These are phyloP conservation scores for Lordiphosa fenestrarum DNA, from an alignment of 2,888 invertebrate species.

Conservation along the genomic window DNA sequence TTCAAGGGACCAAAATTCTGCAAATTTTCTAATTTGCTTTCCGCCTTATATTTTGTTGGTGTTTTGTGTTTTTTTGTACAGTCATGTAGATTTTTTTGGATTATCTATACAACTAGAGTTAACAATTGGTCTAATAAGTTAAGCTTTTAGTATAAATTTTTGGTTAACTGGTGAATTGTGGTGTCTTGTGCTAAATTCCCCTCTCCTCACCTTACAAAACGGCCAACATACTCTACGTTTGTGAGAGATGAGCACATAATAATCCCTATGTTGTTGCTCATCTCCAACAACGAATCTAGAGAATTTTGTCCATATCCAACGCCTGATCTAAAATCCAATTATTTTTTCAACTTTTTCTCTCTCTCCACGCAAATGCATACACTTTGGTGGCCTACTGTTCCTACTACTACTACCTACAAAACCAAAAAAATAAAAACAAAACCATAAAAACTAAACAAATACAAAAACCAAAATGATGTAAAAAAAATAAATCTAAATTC, in stretches of 20 bases:
- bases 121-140: conserved; percentile 5
- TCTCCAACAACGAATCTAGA: neutral
- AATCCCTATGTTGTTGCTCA: conserved; percentile 17
- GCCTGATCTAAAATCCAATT: conserved; percentile 50
- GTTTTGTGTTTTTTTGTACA: conserved; percentile 51
- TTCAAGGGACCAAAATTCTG: conserved; percentile 22
- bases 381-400: conserved; percentile 73
- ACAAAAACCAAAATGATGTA: conserved; percentile 49
- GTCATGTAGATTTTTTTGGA: conserved; percentile 24
- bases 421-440: conserved; percentile 34
- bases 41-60: conserved; percentile 52
- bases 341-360: conserved; percentile 68
- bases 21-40: conserved; percentile 23
- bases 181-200: conserved; percentile 49
- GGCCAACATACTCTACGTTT: conserved; percentile 10
- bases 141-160: conserved; percentile 26
- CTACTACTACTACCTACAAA: conserved; percentile 60
- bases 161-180: conserved; percentile 49
- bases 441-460: conserved; percentile 28
- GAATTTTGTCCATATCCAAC: conserved; percentile 5
- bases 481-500: conserved; percentile 29
- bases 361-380: conserved; percentile 72
- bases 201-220: neutral
- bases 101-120: conserved; percentile 11
- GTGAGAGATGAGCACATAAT: conserved; percentile 1